Conservation (phyloP, 2,888 invertebrate genomes). For the Strigamia maritima region DNA sequence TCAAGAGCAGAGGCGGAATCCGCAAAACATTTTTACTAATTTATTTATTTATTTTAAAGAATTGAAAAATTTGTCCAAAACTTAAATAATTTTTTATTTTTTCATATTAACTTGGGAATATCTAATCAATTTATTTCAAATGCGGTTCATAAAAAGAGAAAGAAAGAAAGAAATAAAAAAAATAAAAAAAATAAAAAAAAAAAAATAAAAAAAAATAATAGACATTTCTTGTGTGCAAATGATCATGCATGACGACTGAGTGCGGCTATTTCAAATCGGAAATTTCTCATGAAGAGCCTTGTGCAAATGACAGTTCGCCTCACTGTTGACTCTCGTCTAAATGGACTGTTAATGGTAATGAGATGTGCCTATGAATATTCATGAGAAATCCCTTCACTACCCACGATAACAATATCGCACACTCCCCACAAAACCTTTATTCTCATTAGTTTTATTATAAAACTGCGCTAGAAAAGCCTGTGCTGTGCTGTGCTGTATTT, state of each 20-base stretch:
- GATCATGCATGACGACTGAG: constrained; percentile 22
- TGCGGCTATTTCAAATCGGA: constrained; percentile 26
- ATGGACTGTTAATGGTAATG: constrained; percentile 39
- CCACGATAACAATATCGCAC: constrained; percentile 11
- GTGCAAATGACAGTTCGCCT: constrained; percentile 30
- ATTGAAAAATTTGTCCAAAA: neutral
- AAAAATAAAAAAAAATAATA: too few species aligned
- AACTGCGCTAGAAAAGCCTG: neutral
- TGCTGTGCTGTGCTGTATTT: too few species aligned
- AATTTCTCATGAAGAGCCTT: constrained; percentile 20
- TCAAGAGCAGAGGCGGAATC: neutral
- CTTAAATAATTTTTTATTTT: neutral
- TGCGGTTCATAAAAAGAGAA: neutral
- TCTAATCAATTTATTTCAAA: neutral
- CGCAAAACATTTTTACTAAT: too few species aligned
- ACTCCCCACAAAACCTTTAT: neutral
- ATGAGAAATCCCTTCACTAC: constrained; percentile 16
- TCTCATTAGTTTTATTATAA: constrained; percentile 37
- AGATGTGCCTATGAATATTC: constrained; percentile 38
- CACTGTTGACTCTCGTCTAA: constrained; percentile 36
- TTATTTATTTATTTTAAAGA: too few species aligned
- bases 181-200: too few species aligned
- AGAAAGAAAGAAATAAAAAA: too few species aligned
- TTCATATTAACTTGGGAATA: neutral
- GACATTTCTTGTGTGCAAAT: neutral